Evolutionary conservation across 2,888 invertebrate genomes (phyloP), one percentile per base, ranked within the genome.

Genomic region (Automeris io): DNA sequence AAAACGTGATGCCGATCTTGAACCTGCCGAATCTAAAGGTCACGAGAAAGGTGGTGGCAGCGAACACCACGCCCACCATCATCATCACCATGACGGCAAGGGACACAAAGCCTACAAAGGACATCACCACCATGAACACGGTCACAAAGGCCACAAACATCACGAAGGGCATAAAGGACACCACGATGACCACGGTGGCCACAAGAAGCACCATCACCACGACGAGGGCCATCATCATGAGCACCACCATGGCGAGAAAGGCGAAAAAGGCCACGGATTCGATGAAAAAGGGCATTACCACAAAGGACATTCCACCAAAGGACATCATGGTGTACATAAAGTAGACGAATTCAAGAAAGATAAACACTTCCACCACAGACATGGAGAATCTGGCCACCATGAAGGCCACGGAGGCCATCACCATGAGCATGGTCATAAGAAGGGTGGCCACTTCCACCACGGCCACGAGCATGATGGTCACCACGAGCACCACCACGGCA

Each of bases 251-350:
- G 90, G 89, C 2, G 90, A 90, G 40, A 90, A 91, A 46, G 91
- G 90, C 3, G 90, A 90, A 51, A 90, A 90, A 47, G 90, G 90
- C 0, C 78, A 79, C 47, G 76, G 76, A 5, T 81, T 80, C 40
- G 87, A 88, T 63, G 86, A 83, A 48, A 82, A 83, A 35, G 94
- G 94, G 21, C 89, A 90, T 49, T 94, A 91, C 74, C 92, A 93
- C 49, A 95, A 95, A 60, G 95, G 95, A 0, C 94, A 95, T 77
- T 92, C 91, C 54, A 95, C 94, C 42, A 93, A 95, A 68, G 94
- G 95, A 35, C 93, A 94, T 56, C 95, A 95, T 64, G 92, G 94
- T 49, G 89, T 94, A 1, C 94, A 95, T 77, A 95, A 95, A 70
- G 67, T 93, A 68, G 93, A 95, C 71, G 95, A 95, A 70, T 93